These are phyloP conservation scores for Calypte anna DNA, from an alignment of 2,113 vertebrate species.

Conservation along the genomic window DNA sequence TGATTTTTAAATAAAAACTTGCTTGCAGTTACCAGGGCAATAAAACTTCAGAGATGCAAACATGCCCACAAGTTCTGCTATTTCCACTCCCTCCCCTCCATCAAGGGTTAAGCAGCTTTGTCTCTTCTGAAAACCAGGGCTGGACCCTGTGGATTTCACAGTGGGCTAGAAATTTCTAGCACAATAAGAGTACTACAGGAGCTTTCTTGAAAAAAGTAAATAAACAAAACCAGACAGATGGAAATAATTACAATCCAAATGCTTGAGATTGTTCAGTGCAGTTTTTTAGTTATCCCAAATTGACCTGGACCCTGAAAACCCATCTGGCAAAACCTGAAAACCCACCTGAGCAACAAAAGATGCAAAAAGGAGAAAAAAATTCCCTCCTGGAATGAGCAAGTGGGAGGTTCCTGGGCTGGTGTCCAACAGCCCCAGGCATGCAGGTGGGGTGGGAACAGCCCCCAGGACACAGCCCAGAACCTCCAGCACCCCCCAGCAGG, in stretches of 20 bases:
- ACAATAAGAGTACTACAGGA: not conserved
- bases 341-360: not conserved
- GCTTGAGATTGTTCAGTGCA: not conserved
- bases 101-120: not conserved
- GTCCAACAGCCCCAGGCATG: too few relatives aligned
- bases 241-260: not conserved
- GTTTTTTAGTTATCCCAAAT: not conserved
- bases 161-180: not conserved
- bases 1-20: not conserved
- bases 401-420: not conserved
- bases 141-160: not conserved
- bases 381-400: not conserved
- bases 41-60: not conserved
- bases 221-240: slow-evolving; percentile 15
- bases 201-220: slow-evolving; percentile 37
- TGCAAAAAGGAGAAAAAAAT: accelerated
- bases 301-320: not conserved
- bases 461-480: not conserved
- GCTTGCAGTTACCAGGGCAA: not conserved
- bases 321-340: not conserved
- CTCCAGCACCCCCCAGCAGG: accelerated
- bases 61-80: not conserved
- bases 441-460: not conserved
- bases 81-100: not conserved
- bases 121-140: not conserved